phyloP scores from a whole-genome alignment of 2,113 vertebrate genomes.

The Malurus melanocephalus region DNA sequence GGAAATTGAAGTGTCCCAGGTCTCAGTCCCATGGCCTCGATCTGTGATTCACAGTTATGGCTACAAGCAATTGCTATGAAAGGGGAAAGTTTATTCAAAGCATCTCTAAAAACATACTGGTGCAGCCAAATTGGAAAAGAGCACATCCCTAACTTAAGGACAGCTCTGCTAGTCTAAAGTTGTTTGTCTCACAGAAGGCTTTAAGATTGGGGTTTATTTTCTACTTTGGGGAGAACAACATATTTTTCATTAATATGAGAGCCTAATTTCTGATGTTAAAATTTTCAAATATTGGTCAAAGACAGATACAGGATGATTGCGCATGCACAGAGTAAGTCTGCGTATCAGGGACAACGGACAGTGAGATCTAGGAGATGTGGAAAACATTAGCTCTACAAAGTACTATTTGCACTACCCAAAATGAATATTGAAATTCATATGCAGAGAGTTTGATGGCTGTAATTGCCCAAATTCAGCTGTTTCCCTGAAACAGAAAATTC shows the following conservation, averaged over 20 bases:
- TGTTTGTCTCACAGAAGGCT: not conserved
- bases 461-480: slow-evolving; percentile 44
- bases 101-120: not conserved
- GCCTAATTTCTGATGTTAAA: not conserved
- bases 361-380: slow-evolving; percentile 10
- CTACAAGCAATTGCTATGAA: not conserved
- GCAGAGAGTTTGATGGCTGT: slow-evolving; percentile 47
- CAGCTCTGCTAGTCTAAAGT: not conserved
- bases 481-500: slow-evolving; percentile 10
- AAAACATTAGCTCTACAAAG: slow-evolving; percentile 21
- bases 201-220: not conserved
- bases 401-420: slow-evolving; percentile 47
- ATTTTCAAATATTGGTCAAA: not conserved
- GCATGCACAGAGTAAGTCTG: not conserved
- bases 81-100: not conserved
- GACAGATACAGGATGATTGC: not conserved
- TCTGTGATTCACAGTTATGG: not conserved
- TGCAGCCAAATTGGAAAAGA: not conserved
- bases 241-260: not conserved
- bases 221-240: not conserved
- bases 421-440: slow-evolving; percentile 44
- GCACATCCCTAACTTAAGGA: not conserved
- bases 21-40: not conserved
- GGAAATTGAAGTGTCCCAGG: not conserved
- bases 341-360: slow-evolving; percentile 19